Evolutionary conservation across 2,888 invertebrate genomes (phyloP), one percentile per base, ranked within the genome.

Genomic region (Dusona sp.): DNA sequence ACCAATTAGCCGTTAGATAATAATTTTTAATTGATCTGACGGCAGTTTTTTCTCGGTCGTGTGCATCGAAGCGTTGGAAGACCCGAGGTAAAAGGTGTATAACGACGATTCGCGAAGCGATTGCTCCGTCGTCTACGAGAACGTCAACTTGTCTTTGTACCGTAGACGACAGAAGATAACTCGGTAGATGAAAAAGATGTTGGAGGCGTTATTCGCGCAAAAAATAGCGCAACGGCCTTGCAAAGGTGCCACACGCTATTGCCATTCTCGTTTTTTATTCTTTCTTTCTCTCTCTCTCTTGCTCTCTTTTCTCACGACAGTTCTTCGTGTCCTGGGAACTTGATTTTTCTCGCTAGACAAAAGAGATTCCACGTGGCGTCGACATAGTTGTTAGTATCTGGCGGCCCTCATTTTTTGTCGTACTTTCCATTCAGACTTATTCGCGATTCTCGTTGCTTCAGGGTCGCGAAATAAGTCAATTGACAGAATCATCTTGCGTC

Each of bases 201-300:
- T 77, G 48, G 54, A 65, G 33, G 67, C 51, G 54, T 79, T 80
- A 81, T 86, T 84, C 75, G 77, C 22, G 68, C 73, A 81, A 86
- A 84, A 86, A 86, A 86, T 78, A 81, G 78, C 78, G 74, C 77
- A 79, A 84, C 84, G 86, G 74, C 86, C 86, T 86, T 86, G 86
- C 78, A 67, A 54, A 36, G 73, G 51, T 72, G 85, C 77, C 45
- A 80, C 80, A 73, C 67, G 77, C 72, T 61, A 68, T 51, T 61
- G 45, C 79, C 57, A 45, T 61, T 33, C 29, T 61, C 16, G 16
- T 61, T n/a, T 45, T 61, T 61, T 3, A 25, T 48, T 72, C n/a
- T 51, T 36, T 29, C 29, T 38, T n/a, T 25, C 9, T n/a, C 4
- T 48, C 22, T 38, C 64, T 72, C 48, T 33, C 22, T 16, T 36